A percentile compares a stretch with the other conserved stretches of the same genome.
These are phyloP conservation scores for Eupristina koningsbergeri DNA, from an alignment of 1,140 invertebrate genomes.

Conservation along the genomic window DNA sequence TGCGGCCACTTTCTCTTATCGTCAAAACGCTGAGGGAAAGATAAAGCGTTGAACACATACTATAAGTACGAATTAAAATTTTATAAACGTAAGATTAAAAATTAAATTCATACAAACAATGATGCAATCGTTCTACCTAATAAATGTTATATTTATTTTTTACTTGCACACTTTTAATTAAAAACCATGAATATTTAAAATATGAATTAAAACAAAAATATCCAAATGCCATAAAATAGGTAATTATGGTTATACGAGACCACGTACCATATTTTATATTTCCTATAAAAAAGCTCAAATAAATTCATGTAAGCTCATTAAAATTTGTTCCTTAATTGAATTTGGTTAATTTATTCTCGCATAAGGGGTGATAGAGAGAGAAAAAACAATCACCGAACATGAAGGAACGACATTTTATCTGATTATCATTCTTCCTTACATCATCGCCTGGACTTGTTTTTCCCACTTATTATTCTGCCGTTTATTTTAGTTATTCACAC, in stretches of 20 bases:
- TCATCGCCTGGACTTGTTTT: not conserved
- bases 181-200: not conserved
- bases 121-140: not conserved
- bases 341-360: not conserved
- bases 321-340: constrained; percentile 23
- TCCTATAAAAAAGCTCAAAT: not conserved
- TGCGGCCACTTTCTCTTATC: no score
- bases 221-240: not conserved
- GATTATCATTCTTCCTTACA: not conserved
- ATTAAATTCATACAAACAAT: no score
- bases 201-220: constrained; percentile 12
- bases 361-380: not conserved
- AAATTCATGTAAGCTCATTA: not conserved
- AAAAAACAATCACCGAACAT: not conserved
- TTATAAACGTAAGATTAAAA: no score
- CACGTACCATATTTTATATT: constrained; percentile 11
- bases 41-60: no score
- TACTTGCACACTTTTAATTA: not conserved
- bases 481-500: not conserved
- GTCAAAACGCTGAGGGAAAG: no score
- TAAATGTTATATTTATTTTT: constrained; percentile 12
- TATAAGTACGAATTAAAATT: no score
- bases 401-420: not conserved
- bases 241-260: not conserved
- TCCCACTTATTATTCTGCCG: not conserved